phyloP scores from a whole-genome alignment of 2,113 vertebrate species.

The Rhynchomys soricoides region DNA sequence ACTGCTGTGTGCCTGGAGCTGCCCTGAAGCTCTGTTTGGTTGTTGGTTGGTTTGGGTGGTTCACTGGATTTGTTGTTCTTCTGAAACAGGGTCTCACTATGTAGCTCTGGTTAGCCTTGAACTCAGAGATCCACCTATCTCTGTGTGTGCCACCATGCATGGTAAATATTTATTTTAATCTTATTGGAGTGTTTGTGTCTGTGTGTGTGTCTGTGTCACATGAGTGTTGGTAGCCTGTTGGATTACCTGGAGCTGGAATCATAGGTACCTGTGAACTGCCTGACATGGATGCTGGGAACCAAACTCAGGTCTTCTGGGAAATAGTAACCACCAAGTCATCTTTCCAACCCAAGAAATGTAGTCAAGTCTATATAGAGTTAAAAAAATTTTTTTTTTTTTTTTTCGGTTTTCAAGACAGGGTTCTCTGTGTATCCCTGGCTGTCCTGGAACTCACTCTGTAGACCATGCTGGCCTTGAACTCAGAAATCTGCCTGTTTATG shows the following conservation, averaged over 20 bases:
- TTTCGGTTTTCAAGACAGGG: no score
- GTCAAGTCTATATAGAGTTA: background rate
- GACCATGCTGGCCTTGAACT: no score
- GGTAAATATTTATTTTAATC: background rate
- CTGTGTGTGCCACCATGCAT: background rate
- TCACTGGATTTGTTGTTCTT: background rate
- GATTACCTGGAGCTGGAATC: background rate
- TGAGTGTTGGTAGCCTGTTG: background rate
- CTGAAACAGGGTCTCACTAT: background rate
- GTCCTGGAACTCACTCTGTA: no score
- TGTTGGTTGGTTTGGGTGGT: background rate
- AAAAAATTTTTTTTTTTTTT: no score
- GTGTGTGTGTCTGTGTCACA: background rate
- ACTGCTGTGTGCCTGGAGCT: background rate
- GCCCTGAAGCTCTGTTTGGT: background rate
- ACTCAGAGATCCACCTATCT: background rate
- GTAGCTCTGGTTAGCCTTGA: background rate
- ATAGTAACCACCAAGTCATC: background rate
- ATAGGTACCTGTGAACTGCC: background rate
- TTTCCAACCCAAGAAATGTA: background rate
- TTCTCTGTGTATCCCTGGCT: no score
- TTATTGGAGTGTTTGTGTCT: background rate
- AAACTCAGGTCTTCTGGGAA: background rate
- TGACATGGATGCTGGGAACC: background rate
- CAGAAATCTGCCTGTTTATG: no score